Conservation (phyloP, 2,113 vertebrate genomes). For the Prunella fulvescens region DNA sequence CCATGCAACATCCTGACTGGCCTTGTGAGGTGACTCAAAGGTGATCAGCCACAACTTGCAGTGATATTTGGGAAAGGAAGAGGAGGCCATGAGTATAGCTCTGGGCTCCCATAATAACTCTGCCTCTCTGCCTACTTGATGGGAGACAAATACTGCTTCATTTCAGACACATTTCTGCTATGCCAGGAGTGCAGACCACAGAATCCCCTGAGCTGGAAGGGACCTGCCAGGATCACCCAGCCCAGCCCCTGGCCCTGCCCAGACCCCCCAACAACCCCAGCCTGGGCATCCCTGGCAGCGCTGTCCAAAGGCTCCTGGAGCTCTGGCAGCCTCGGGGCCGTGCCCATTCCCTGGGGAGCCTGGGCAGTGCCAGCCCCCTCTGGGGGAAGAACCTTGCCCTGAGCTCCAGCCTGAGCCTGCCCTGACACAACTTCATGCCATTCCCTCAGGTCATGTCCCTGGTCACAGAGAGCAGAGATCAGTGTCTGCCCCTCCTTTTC, state of each 20-base stretch:
- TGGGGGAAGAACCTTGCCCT: neutral
- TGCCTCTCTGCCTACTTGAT: neutral
- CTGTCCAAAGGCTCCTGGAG: neutral
- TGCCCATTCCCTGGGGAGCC: neutral
- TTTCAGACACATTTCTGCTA: neutral
- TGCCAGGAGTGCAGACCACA: neutral
- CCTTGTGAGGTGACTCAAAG: neutral
- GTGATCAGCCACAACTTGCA: neutral
- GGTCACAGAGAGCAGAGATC: neutral
- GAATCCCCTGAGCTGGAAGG: neutral
- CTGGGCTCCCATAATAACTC: neutral
- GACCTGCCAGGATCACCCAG: neutral
- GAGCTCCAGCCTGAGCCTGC: neutral
- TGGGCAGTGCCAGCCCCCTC: neutral
- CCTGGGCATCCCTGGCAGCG: neutral
- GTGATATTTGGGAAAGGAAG: neutral
- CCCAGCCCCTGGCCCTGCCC: accelerated
- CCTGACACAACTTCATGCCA: neutral
- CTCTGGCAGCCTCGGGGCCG: neutral
- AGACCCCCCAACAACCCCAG: accelerated
- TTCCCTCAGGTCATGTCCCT: neutral
- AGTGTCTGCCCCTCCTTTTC: neutral
- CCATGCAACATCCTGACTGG: neutral
- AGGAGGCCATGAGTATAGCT: neutral
- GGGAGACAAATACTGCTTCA: neutral